Evolutionary conservation across 2,113 vertebrate genomes (phyloP).

Genomic region (Pseudolaguvia tuberculata): DNA sequence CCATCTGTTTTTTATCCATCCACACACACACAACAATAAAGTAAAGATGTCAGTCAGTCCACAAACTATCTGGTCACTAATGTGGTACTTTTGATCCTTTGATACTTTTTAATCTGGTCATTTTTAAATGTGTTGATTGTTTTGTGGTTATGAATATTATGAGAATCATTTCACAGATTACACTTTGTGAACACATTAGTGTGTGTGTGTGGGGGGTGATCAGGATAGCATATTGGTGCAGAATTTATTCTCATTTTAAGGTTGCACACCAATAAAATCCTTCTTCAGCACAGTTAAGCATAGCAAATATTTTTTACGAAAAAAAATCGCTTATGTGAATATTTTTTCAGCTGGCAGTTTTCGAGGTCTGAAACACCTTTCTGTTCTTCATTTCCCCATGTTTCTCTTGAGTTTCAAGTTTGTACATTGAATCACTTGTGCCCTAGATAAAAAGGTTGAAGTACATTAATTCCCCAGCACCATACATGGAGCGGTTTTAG

Average conservation of each 20-base stretch:
- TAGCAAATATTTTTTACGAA: not conserved
- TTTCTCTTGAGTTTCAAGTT: slow-evolving; percentile 11
- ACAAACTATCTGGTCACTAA: no score
- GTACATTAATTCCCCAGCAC: not conserved
- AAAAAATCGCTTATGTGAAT: not conserved
- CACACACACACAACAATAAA: no score
- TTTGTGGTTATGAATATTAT: no score
- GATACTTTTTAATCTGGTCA: no score
- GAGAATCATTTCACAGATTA: no score
- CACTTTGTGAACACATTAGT: no score
- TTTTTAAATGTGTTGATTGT: no score
- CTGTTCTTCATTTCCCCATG: not conserved
- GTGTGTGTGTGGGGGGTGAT: no score
- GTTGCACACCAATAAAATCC: not conserved
- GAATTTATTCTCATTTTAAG: not conserved
- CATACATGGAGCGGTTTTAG: not conserved
- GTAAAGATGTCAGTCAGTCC: no score
- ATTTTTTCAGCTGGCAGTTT: not conserved
- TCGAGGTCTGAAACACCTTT: not conserved
- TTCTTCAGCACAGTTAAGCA: not conserved
- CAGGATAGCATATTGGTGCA: not conserved
- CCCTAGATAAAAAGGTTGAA: slow-evolving; percentile 29
- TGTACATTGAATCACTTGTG: slow-evolving; percentile 32
- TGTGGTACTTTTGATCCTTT: no score
- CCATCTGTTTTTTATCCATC: no score